Conservation (phyloP, 2,113 vertebrate species). For the Cyprinodon brontotheroides region DNA sequence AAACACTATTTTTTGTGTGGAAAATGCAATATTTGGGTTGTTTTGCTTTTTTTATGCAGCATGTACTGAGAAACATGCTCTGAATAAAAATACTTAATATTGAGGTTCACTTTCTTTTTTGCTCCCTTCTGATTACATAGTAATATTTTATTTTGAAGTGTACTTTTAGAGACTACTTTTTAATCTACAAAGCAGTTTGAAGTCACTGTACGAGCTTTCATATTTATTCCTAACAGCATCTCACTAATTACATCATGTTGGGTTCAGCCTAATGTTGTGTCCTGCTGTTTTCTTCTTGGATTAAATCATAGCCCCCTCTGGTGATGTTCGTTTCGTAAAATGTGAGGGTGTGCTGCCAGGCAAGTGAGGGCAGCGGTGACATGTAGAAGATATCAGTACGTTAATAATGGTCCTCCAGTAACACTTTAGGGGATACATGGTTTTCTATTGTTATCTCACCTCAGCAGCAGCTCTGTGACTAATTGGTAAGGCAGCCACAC, state of each 20-base stretch:
- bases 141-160: conserved; percentile 5
- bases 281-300: conserved; percentile 56
- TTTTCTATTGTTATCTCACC: conserved; percentile 69
- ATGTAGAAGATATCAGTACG: conserved; percentile 63
- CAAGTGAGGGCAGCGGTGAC: conserved; percentile 56
- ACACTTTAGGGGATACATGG: conserved; percentile 70
- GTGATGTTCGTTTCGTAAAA: conserved; percentile 38
- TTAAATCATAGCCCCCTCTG: conserved; percentile 53
- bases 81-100: conserved; percentile 2
- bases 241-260: conserved; percentile 69
- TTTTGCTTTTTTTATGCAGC: neutral
- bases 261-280: conserved; percentile 43
- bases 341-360: conserved; percentile 52
- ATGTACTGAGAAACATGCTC: conserved; percentile 3
- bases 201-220: conserved; percentile 39
- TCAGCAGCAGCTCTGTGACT: conserved; percentile 57
- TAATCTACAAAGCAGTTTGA: conserved; percentile 50
- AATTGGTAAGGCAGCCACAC: conserved; percentile 57
- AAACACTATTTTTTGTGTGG: conserved; percentile 50
- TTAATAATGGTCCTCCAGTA: conserved; percentile 67
- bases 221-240: conserved; percentile 61
- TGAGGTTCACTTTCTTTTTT: neutral
- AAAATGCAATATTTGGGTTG: conserved; percentile 43
- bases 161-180: conserved; percentile 20
- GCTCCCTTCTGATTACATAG: neutral